Base-by-base conservation (phyloP, 2,113 vertebrate species). In the Aleadryas rufinucha region DNA sequence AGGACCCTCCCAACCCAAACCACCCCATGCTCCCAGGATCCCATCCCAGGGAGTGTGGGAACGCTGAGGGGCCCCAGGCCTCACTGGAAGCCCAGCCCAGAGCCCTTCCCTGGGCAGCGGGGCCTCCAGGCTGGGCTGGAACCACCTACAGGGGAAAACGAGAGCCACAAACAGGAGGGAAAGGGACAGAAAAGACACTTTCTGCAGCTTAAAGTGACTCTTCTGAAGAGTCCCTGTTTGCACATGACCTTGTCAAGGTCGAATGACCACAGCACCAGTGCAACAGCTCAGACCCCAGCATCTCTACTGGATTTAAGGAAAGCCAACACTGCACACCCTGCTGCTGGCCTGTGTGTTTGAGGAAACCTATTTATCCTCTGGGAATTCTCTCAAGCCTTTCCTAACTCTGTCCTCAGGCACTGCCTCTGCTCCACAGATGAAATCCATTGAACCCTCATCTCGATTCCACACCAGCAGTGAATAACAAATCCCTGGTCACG, bases 41-140 rank as follows among this genome's bases (percentile, higher is more conserved):
- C 33, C 60, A 39, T 7, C 68, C 19, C 33, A 26, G 37, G 5
- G 10, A 33, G 14, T 1, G 37, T 13, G 14, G 65, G 37, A 20
- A 7, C 53, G 77, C 47, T 23, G 26, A 0, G 16, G 33, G 37
- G 31, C 65, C 24, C 44, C 65, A 27, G 24, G 23, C 7, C 9
- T 7, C 33, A 1, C 24, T 30, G 1, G 0, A 4, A 10, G 60
- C 42, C 24, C 52, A 74, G 42, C 57, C 44, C 3, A 0, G 27
- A 63, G 57, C 59, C 44, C 31, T 21, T 42, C 50, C 11, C 21
- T 3, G 4, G 49, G 69, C 54, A 45, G 60, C 1, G 13, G 13
- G 19, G 39, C 13, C 56, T 39, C 54, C 68, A 16, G 11, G 71
- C 18, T 19, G 28, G 18, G 78, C 57, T 61, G 79, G 33, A 12